A percentile compares a stretch with the other conserved stretches of the same genome.
These are phyloP conservation scores for Polymixis lichenea DNA, from an alignment of 2,888 invertebrate species.

Conservation along the genomic window DNA sequence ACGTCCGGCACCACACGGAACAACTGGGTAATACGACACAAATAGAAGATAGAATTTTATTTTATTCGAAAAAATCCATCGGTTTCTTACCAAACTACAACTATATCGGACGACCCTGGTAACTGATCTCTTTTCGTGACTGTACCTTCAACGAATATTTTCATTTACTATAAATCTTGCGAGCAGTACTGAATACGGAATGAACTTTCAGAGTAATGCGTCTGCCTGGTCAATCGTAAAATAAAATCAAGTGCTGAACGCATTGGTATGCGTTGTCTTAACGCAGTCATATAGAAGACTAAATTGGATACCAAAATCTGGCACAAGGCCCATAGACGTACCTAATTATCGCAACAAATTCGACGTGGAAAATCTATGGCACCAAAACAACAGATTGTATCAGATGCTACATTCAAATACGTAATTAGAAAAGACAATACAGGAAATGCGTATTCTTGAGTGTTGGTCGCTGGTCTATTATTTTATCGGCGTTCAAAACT, in stretches of 20 bases:
- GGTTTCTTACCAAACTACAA: too few relatives aligned
- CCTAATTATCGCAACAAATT: conserved; percentile 9
- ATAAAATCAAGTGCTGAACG: neutral
- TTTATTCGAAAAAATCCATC: too few relatives aligned
- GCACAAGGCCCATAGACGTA: conserved; percentile 19
- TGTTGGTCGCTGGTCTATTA: neutral
- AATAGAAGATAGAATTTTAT: too few relatives aligned
- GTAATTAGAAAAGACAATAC: neutral
- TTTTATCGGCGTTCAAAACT: neutral
- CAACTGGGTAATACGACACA: too few relatives aligned
- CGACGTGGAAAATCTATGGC: neutral
- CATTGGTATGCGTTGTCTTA: conserved; percentile 1
- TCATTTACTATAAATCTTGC: conserved; percentile 28
- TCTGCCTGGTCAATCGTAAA: neutral
- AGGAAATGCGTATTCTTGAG: neutral
- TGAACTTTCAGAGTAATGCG: neutral
- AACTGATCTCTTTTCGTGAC: too few relatives aligned
- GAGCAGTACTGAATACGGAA: conserved; percentile 17
- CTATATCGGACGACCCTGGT: too few relatives aligned
- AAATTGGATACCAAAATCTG: conserved; percentile 23
- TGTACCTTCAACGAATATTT: conserved; percentile 24
- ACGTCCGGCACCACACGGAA: too few relatives aligned
- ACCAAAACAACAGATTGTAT: conserved; percentile 1
- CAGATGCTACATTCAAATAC: neutral
- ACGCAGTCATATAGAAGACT: neutral